Evolutionary conservation across 2,113 vertebrate genomes (phyloP).

Genomic region (Microtus ochrogaster): DNA sequence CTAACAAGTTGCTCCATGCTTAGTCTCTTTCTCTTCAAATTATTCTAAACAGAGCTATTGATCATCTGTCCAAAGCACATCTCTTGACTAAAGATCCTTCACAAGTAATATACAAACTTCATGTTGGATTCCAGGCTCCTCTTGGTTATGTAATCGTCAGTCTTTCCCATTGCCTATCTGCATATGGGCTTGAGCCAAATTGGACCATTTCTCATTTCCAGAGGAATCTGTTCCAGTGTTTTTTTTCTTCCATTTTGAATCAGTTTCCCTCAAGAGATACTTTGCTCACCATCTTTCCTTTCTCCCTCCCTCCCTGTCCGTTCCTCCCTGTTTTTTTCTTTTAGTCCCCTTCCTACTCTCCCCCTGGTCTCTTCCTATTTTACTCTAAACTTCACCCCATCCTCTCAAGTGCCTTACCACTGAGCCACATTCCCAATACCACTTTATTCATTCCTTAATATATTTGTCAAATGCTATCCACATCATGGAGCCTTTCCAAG

Average conservation of each 20-base stretch:
- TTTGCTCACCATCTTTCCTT: background rate
- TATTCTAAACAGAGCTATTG: conserved; percentile 32
- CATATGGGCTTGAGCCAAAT: background rate
- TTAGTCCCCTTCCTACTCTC: background rate
- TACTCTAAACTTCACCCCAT: background rate
- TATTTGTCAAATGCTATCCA: background rate
- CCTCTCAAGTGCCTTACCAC: background rate
- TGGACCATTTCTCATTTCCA: conserved; percentile 20
- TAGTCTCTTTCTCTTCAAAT: background rate
- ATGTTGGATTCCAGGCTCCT: conserved; percentile 13
- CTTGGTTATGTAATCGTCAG: background rate
- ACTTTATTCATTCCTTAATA: conserved; percentile 39
- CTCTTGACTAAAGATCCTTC: conserved; percentile 15
- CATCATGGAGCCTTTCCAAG: background rate
- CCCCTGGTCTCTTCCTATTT: background rate
- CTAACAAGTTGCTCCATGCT: background rate
- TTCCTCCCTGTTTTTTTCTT: background rate
- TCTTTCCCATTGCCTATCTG: background rate
- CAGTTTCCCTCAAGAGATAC: background rate
- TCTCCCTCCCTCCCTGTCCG: background rate
- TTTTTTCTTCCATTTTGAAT: background rate
- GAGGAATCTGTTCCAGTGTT: background rate
- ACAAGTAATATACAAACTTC: background rate
- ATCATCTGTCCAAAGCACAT: conserved; percentile 29
- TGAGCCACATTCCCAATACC: background rate